These are phyloP conservation scores for Urocynchramus pylzowi DNA, from an alignment of 2,113 vertebrate genomes.

Conservation along the genomic window DNA sequence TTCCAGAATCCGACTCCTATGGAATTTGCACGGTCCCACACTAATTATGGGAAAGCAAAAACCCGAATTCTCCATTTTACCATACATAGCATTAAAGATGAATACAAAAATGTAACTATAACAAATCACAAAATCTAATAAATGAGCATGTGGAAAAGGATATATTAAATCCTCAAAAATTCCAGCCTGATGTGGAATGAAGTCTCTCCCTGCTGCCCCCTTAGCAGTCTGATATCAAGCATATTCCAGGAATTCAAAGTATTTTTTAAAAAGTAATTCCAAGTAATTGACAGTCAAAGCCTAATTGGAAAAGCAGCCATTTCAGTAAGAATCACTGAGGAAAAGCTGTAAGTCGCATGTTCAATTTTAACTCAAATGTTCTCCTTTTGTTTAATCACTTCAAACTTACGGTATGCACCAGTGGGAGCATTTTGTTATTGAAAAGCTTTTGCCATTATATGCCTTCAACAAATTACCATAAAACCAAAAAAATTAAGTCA, in stretches of 20 bases:
- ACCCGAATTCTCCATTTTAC: background rate
- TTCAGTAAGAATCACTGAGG: background rate
- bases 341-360: background rate
- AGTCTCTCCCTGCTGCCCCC: background rate
- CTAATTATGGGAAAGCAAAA: background rate
- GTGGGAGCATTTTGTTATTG: background rate
- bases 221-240: background rate
- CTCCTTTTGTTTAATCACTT: background rate
- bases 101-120: background rate
- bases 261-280: background rate
- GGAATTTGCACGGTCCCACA: background rate
- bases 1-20: accelerated
- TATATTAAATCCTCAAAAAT: background rate
- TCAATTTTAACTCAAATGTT: background rate
- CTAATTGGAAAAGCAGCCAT: background rate
- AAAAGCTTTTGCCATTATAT: background rate
- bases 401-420: background rate
- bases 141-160: accelerated
- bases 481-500: background rate
- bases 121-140: background rate
- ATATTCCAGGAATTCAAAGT: background rate
- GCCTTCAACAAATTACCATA: background rate
- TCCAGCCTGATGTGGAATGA: background rate
- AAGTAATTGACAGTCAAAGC: background rate
- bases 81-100: background rate